A percentile compares a stretch with the other conserved stretches of the same genome.
Conservation (phyloP, 2,888 invertebrate genomes). For the Pyrrhia umbra region DNA sequence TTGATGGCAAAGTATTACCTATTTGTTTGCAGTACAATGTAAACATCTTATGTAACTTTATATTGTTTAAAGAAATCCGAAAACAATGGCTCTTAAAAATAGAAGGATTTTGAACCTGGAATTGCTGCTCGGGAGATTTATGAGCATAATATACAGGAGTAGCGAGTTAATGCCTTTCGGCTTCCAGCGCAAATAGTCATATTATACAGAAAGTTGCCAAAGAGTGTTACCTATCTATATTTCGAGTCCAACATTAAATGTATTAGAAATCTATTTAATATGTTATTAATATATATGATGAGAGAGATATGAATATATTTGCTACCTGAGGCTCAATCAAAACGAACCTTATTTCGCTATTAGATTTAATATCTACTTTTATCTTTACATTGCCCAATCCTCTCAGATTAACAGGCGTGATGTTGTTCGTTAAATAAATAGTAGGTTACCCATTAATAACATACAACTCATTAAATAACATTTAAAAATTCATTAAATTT, state of each 20-base stretch:
- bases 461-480: background rate
- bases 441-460: background rate
- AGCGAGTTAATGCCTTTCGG: constrained; percentile 75
- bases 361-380: no score
- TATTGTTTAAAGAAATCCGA: constrained; percentile 5
- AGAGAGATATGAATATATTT: background rate
- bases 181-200: constrained; percentile 76
- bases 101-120: constrained; percentile 36
- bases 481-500: background rate
- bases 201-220: constrained; percentile 76
- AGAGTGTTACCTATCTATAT: constrained; percentile 64
- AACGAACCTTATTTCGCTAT: background rate
- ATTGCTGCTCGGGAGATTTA: constrained; percentile 74
- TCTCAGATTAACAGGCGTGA: background rate
- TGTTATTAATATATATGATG: background rate
- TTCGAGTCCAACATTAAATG: constrained; percentile 5
- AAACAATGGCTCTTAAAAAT: constrained; percentile 31
- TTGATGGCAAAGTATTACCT: background rate
- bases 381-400: no score
- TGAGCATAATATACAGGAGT: constrained; percentile 78
- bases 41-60: constrained; percentile 6
- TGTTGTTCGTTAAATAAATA: background rate
- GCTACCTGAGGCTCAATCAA: no score
- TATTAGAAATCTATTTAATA: constrained; percentile 1
- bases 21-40: background rate